A percentile compares a stretch with the other conserved stretches of the same genome.
phyloP scores from a whole-genome alignment of 2,888 invertebrate genomes.

The Neoitamus cyanurus region DNA sequence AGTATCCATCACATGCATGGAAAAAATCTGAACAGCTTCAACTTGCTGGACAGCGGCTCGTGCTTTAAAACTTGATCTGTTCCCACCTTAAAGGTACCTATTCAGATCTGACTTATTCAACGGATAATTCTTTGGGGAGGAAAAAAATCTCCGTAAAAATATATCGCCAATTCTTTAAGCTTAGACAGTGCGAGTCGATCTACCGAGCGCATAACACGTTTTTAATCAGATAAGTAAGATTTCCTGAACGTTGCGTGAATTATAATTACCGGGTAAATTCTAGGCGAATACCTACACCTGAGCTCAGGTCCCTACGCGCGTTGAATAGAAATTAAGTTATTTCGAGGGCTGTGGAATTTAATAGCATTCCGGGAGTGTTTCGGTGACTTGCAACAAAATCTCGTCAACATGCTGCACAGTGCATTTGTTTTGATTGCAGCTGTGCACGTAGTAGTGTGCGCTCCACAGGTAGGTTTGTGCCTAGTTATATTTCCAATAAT shows the following conservation, averaged over 20 bases:
- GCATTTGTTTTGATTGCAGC: not conserved
- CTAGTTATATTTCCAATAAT: not conserved
- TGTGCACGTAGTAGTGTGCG: not conserved
- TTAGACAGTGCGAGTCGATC: slow-evolving; percentile 12
- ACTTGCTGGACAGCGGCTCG: not conserved
- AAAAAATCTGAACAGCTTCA: not conserved
- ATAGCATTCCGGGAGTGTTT: not conserved
- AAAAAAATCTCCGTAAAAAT: not conserved
- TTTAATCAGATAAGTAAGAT: not conserved
- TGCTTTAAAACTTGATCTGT: not conserved
- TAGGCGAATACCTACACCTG: not conserved
- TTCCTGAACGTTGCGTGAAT: not conserved
- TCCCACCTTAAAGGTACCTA: not conserved
- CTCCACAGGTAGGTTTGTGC: not conserved
- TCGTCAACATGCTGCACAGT: not conserved
- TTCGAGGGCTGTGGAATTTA: not conserved
- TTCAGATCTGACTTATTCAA: not conserved
- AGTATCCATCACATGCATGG: not conserved
- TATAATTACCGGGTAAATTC: not conserved
- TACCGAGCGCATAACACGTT: slow-evolving; percentile 19
- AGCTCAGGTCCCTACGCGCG: not conserved
- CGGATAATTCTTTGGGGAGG: slow-evolving; percentile 13
- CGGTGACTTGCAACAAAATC: not conserved
- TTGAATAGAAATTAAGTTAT: not conserved
- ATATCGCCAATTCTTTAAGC: not conserved